Conservation (phyloP, 2,797 vertebrate genomes). For the Botia kubotai region DNA sequence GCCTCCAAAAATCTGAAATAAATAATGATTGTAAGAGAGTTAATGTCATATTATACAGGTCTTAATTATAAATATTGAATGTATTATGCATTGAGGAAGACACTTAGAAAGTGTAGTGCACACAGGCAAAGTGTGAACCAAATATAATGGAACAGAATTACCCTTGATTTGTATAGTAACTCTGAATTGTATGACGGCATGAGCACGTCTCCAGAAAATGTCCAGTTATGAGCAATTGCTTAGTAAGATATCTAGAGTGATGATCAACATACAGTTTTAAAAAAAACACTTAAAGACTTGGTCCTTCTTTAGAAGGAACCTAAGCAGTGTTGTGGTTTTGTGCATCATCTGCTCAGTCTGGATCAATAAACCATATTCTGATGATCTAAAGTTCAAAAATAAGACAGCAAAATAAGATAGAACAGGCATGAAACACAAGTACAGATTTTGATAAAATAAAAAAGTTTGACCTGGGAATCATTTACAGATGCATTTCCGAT, state of each 20-base stretch:
- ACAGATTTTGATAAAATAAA: not conserved
- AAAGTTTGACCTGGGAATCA: not conserved
- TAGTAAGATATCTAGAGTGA: constrained; percentile 20
- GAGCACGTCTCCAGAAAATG: constrained; percentile 13
- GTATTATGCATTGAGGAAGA: not conserved
- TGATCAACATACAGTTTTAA: not conserved
- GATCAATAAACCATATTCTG: constrained; percentile 40
- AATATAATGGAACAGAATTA: not conserved
- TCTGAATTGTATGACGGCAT: not conserved
- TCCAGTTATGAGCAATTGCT: constrained; percentile 26
- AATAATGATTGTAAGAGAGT: not conserved
- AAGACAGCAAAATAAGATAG: not conserved
- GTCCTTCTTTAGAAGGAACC: constrained; percentile 25
- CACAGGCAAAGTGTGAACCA: not conserved
- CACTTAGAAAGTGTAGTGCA: not conserved
- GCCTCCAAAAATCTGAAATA: constrained; percentile 36
- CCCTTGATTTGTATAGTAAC: constrained; percentile 22
- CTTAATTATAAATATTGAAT: not conserved
- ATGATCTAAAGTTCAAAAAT: constrained; percentile 8
- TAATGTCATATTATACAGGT: not conserved
- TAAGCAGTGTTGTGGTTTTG: constrained; percentile 21
- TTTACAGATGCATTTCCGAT: constrained; percentile 6
- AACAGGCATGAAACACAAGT: not conserved
- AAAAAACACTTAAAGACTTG: not conserved
- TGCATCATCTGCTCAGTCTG: constrained; percentile 6